phyloP scores from a whole-genome alignment of 1,140 invertebrate genomes.

The Papilio polyxenes region DNA sequence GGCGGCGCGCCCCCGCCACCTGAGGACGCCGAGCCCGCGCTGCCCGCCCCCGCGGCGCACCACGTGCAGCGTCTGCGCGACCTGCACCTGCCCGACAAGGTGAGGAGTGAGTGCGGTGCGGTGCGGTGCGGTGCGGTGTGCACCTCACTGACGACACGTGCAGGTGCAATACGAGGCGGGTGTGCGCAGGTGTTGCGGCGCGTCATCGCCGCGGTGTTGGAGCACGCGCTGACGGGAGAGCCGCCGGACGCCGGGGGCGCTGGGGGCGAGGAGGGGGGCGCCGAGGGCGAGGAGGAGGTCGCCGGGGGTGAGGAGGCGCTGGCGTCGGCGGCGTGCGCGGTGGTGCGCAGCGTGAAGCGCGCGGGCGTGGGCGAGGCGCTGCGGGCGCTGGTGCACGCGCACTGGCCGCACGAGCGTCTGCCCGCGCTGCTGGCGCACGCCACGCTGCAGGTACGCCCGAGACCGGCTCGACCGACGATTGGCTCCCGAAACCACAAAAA shows the following conservation, averaged over 20 bases:
- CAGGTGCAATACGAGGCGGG: background rate
- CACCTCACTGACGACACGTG: no score
- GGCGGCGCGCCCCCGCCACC: conserved; percentile 41
- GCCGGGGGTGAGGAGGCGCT: conserved; percentile 43
- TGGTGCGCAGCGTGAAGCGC: conserved; percentile 56
- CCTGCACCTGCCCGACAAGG: conserved; percentile 61
- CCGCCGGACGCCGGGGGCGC: conserved; percentile 34
- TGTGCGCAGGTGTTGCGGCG: conserved; percentile 42
- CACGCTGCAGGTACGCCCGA: conserved; percentile 39
- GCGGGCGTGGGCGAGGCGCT: conserved; percentile 52
- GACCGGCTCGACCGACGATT: no score
- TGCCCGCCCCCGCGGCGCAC: conserved; percentile 39
- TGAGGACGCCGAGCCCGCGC: conserved; percentile 40
- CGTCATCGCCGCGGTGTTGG: conserved; percentile 47
- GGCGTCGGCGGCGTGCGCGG: conserved; percentile 48
- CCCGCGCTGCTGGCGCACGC: conserved; percentile 62
- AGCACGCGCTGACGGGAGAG: conserved; percentile 46
- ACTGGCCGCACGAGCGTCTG: conserved; percentile 53
- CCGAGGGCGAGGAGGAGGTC: conserved; percentile 40
- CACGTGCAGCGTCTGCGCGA: conserved; percentile 56
- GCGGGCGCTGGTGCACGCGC: conserved; percentile 52
- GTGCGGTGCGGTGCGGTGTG: no score
- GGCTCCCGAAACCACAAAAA: no score
- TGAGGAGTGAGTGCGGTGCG: background rate
- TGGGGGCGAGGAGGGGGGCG: conserved; percentile 37